Evolutionary conservation across 2,888 invertebrate species (phyloP).

Genomic region (Scrobipalpa atriplicella): DNA sequence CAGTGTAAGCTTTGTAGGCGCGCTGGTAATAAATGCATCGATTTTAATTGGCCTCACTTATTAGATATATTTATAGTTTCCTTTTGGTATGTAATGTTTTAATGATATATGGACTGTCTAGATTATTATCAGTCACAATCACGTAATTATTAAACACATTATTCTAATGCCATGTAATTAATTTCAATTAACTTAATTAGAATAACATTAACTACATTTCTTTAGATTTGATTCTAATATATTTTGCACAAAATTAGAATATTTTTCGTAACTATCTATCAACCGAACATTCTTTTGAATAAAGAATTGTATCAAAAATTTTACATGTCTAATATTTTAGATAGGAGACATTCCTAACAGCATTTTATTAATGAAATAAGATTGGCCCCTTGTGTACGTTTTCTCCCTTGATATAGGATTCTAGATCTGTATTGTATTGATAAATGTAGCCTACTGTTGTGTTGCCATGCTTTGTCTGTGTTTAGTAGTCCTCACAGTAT

Average conservation of each 20-base stretch:
- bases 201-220: too few relatives aligned
- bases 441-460: constrained; percentile 28
- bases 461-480: constrained; percentile 55
- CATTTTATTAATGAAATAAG: constrained; percentile 12
- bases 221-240: too few relatives aligned
- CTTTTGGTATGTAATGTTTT: background rate
- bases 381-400: background rate
- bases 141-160: background rate
- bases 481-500: constrained; percentile 48
- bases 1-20: constrained; percentile 39
- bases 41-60: constrained; percentile 50
- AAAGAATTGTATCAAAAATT: background rate
- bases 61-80: background rate
- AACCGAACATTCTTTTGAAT: too few relatives aligned
- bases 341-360: constrained; percentile 25
- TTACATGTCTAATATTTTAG: background rate
- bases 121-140: background rate
- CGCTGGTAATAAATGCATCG: constrained; percentile 36
- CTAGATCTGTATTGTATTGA: constrained; percentile 7
- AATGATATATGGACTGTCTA: background rate
- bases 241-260: too few relatives aligned
- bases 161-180: background rate
- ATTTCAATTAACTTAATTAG: too few relatives aligned
- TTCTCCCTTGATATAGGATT: background rate
- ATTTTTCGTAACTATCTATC: too few relatives aligned